Base-by-base conservation (phyloP, 2,888 invertebrate genomes). In the Aleiodes leptofemur region DNA sequence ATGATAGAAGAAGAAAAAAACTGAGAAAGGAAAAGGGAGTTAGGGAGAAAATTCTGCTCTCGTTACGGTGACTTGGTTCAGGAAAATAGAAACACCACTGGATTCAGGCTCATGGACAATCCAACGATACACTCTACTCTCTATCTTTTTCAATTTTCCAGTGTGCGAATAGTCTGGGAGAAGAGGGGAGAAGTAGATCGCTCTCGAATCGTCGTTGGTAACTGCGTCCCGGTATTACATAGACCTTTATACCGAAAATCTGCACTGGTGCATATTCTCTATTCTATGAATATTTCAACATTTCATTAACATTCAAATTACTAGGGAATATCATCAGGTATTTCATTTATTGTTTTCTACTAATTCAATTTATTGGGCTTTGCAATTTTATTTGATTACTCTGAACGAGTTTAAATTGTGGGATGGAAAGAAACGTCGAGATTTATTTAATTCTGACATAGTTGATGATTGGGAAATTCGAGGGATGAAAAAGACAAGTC, bases 61-160 rank as follows among this genome's bases (percentile, higher is more conserved):
- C 61, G 61, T 61, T 61, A 61, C 38, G 38, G 38, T 38, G 34
- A 61, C 61, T 61, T 34, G 61, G n/a, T 61, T 38, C 34, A 16
- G 14, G 61, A n/a, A 61, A 61, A 61, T 38, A 38, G 13, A 38
- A 34, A 61, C 38, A 61, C 38, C 61, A 16, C 38, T 11, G 34
- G n/a, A 38, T 61, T 38, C 61, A 61, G 8, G 38, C 38, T 57
- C 57, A 38, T 9, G 61, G 38, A 61, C 61, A 61, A 38, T 61
- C 38, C 7, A 38, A 61, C 61, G 61, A 61, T 61, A 61, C 59
- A 13, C 61, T 59, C 31, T 13, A 11, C 53, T 38, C 38, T 61
- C 61, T 61, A 61, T 64, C 48, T 48, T 64, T 61, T 61, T 48
- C 48, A 64, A 64, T 43, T 64, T 64, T 64, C 61, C 64, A 43